Percentiles rank a stretch among this genome's conserved stretches.
Evolutionary conservation across 1,140 invertebrate genomes (phyloP).

Genomic region (Hylaeus anthracinus): DNA sequence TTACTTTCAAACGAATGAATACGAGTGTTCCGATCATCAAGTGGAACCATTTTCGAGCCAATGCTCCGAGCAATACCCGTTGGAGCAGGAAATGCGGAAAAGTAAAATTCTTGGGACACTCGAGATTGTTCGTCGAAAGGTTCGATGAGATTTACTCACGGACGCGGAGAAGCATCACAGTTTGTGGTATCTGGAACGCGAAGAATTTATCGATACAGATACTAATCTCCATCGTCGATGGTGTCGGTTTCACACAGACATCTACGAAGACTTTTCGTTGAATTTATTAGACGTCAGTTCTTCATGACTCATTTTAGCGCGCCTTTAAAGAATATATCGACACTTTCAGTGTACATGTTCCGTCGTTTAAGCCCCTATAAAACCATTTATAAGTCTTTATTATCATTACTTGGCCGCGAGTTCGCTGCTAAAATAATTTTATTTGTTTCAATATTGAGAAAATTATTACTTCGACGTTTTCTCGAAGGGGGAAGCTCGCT

Average conservation of each 20-base stretch:
- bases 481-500: too few species aligned
- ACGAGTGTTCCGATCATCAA: neutral
- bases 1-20: too few species aligned
- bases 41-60: neutral
- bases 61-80: neutral
- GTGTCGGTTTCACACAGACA: neutral
- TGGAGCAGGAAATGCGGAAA: neutral
- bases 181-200: neutral
- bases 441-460: too few species aligned
- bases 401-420: too few species aligned
- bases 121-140: constrained; percentile 24
- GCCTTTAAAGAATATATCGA: too few species aligned
- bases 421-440: too few species aligned
- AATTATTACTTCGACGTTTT: too few species aligned
- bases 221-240: neutral
- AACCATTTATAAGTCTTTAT: too few species aligned
- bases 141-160: constrained; percentile 10
- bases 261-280: neutral
- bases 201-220: constrained; percentile 11
- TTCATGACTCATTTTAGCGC: neutral
- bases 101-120: constrained; percentile 27
- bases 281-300: neutral
- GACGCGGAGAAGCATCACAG: neutral
- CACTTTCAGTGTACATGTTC: too few species aligned
- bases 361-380: too few species aligned